Conservation (phyloP, 1,140 invertebrate species). For the Latrodectus geometricus region DNA sequence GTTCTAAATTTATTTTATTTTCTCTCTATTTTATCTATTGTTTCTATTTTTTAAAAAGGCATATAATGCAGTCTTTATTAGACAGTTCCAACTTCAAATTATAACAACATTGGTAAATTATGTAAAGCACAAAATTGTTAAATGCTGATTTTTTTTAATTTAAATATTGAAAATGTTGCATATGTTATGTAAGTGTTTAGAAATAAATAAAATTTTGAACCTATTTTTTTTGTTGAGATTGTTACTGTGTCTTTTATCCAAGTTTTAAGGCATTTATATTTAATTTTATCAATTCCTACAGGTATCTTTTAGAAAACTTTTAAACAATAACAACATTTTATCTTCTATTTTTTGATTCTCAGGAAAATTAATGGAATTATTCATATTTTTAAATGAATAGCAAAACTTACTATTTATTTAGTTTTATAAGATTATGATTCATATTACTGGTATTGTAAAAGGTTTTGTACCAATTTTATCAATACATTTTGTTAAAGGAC, state of each 20-base stretch:
- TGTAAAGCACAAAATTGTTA: not conserved
- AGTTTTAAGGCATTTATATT: too few relatives aligned
- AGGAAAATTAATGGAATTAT: too few relatives aligned
- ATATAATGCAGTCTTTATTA: not conserved
- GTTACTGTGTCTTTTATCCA: not conserved
- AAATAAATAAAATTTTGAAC: slow-evolving; percentile 35
- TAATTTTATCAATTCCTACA: not conserved
- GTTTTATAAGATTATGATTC: too few relatives aligned
- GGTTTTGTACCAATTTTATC: too few relatives aligned
- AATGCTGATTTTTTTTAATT: not conserved
- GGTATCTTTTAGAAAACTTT: not conserved
- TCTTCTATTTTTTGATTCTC: too few relatives aligned
- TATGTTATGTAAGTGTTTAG: slow-evolving; percentile 49
- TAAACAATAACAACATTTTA: not conserved
- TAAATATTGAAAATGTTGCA: slow-evolving; percentile 38
- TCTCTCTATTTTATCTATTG: not conserved
- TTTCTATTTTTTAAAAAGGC: not conserved
- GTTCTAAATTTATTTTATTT: not conserved
- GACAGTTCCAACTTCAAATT: not conserved
- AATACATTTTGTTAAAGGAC: too few relatives aligned
- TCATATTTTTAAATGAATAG: too few relatives aligned
- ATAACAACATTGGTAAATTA: not conserved
- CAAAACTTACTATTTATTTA: too few relatives aligned
- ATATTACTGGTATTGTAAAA: too few relatives aligned
- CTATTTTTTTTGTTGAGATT: not conserved